phyloP scores from a whole-genome alignment of 1,140 invertebrate species.

The Holcopasites calliopsidis region DNA sequence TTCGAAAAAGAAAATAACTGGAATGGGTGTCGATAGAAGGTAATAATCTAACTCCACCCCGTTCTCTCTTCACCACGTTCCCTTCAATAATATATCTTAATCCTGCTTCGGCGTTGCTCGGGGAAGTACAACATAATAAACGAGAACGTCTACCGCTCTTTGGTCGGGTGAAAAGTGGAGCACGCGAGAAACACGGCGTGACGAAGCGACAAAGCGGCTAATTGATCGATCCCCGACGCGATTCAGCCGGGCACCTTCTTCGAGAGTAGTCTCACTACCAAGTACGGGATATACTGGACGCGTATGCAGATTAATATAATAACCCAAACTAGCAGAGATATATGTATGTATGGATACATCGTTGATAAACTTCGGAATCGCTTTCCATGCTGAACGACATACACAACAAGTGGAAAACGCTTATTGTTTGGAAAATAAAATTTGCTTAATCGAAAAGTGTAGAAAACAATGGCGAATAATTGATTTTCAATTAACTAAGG shows the following conservation, averaged over 20 bases:
- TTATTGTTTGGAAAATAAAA: background rate
- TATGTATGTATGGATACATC: too few relatives aligned
- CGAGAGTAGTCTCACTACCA: slow-evolving; percentile 28
- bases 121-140: slow-evolving; percentile 19
- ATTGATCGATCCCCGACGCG: slow-evolving; percentile 58
- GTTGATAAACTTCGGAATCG: background rate
- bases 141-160: slow-evolving; percentile 18
- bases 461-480: too few relatives aligned
- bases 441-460: too few relatives aligned
- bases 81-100: background rate
- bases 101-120: background rate
- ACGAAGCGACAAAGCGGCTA: slow-evolving; percentile 61
- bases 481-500: too few relatives aligned
- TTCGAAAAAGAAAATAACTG: too few relatives aligned
- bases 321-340: too few relatives aligned
- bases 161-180: slow-evolving; percentile 56
- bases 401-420: too few relatives aligned
- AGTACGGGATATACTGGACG: background rate
- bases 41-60: background rate
- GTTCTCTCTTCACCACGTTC: background rate
- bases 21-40: background rate
- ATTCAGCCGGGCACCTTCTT: slow-evolving; percentile 53
- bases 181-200: slow-evolving; percentile 54
- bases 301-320: slow-evolving; percentile 40
- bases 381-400: background rate